A percentile compares a stretch with the other conserved stretches of the same genome.
phyloP scores from a whole-genome alignment of 2,113 vertebrate species.

The Etheostoma cragini region DNA sequence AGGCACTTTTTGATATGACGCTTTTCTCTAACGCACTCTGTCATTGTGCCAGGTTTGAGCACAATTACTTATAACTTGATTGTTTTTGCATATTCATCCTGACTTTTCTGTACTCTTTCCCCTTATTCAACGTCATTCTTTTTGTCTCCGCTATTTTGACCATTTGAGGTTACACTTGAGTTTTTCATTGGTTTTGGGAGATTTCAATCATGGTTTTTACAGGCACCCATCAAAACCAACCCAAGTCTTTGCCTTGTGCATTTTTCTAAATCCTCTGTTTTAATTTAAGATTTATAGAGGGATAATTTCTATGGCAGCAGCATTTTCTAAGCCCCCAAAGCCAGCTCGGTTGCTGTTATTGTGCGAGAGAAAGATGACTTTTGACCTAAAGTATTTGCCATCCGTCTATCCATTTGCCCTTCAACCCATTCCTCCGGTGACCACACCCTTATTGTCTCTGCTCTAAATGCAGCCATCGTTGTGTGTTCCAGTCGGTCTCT shows the following conservation, averaged over 20 bases:
- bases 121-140: conserved; percentile 28
- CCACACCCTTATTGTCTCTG: conserved; percentile 52
- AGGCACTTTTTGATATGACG: background rate
- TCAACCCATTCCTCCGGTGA: conserved; percentile 54
- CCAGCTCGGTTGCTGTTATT: conserved; percentile 57
- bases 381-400: conserved; percentile 64
- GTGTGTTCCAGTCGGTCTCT: conserved; percentile 37
- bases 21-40: background rate
- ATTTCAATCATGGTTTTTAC: conserved; percentile 77
- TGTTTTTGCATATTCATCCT: conserved; percentile 21
- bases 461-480: conserved; percentile 41
- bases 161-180: conserved; percentile 64
- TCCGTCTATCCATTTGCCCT: conserved; percentile 57
- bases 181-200: conserved; percentile 72
- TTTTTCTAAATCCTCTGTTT: conserved; percentile 70
- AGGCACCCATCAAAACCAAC: conserved; percentile 72
- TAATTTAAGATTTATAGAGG: conserved; percentile 77
- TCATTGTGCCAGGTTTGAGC: background rate
- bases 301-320: conserved; percentile 67
- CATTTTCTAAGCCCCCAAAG: conserved; percentile 54
- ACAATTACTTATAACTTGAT: conserved; percentile 15
- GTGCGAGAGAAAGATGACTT: conserved; percentile 60
- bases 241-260: conserved; percentile 55
- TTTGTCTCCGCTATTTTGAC: conserved; percentile 60
- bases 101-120: conserved; percentile 31